These are phyloP conservation scores for Lineus longissimus DNA, from an alignment of 1,140 invertebrate genomes.

Conservation along the genomic window DNA sequence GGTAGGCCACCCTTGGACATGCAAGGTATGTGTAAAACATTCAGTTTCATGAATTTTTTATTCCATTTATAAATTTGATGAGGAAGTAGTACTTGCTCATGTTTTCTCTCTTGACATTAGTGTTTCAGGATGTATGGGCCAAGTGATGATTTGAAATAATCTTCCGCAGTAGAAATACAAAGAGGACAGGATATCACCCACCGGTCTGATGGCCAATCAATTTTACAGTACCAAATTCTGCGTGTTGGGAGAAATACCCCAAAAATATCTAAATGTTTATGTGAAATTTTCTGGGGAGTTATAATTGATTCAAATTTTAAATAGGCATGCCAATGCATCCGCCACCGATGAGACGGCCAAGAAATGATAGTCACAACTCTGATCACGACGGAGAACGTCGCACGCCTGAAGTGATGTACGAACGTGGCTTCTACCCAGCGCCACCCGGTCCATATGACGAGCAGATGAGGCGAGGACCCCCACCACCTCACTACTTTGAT, in stretches of 20 bases:
- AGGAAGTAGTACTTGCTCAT: too few relatives aligned
- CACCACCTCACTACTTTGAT: conserved; percentile 8
- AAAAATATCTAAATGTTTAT: too few relatives aligned
- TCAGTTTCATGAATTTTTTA: too few relatives aligned
- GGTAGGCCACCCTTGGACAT: conserved; percentile 44
- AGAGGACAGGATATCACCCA: too few relatives aligned
- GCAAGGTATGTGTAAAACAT: conserved; percentile 26
- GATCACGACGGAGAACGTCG: conserved; percentile 42
- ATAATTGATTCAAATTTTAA: neutral
- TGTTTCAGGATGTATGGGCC: too few relatives aligned
- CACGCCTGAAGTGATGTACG: conserved; percentile 34
- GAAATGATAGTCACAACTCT: conserved; percentile 52
- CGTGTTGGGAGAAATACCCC: too few relatives aligned
- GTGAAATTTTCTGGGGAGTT: neutral
- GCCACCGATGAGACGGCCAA: conserved; percentile 27
- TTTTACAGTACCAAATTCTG: too few relatives aligned
- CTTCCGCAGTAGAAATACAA: too few relatives aligned
- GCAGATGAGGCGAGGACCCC: conserved; percentile 8
- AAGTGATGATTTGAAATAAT: too few relatives aligned
- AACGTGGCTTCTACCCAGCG: conserved; percentile 18
- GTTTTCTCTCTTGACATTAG: too few relatives aligned
- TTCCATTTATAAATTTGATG: too few relatives aligned
- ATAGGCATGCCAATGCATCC: conserved; percentile 47
- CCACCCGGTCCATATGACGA: conserved; percentile 12
- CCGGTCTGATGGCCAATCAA: too few relatives aligned